A percentile compares a stretch with the other conserved stretches of the same genome.
phyloP scores from a whole-genome alignment of 2,797 vertebrate genomes.

The Malurus splendens region DNA sequence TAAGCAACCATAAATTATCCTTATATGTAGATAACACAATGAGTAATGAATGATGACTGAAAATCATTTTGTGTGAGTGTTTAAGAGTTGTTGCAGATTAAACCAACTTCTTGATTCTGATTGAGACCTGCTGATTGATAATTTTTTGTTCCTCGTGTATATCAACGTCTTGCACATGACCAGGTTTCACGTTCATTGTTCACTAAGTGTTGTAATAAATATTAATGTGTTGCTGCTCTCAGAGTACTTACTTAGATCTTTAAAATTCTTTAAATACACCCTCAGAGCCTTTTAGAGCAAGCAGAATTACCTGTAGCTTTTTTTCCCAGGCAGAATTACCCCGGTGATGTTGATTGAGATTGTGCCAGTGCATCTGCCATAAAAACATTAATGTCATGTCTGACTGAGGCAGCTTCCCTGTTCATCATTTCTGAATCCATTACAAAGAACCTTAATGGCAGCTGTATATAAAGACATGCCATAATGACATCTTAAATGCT shows the following conservation, averaged over 20 bases:
- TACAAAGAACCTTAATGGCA: conserved; percentile 37
- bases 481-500: conserved; percentile 56
- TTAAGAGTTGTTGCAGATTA: not conserved
- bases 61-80: not conserved
- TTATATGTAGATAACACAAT: not conserved
- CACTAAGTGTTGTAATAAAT: conserved; percentile 11
- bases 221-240: conserved; percentile 22
- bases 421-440: conserved; percentile 40
- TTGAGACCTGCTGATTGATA: not conserved
- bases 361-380: conserved; percentile 34
- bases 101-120: not conserved
- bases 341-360: conserved; percentile 25
- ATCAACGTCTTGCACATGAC: not conserved
- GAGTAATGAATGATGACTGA: not conserved
- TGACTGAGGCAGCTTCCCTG: conserved; percentile 23
- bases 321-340: conserved; percentile 25
- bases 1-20: not conserved
- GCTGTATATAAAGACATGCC: conserved; percentile 32
- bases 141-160: not conserved
- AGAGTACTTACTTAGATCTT: not conserved
- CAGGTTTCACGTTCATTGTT: not conserved
- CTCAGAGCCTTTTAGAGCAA: not conserved
- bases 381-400: conserved; percentile 34
- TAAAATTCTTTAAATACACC: conserved; percentile 3
- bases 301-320: conserved; percentile 27